A percentile compares a stretch with the other conserved stretches of the same genome.
Evolutionary conservation across 1,140 invertebrate species (phyloP).

Genomic region (Caerostris darwini): DNA sequence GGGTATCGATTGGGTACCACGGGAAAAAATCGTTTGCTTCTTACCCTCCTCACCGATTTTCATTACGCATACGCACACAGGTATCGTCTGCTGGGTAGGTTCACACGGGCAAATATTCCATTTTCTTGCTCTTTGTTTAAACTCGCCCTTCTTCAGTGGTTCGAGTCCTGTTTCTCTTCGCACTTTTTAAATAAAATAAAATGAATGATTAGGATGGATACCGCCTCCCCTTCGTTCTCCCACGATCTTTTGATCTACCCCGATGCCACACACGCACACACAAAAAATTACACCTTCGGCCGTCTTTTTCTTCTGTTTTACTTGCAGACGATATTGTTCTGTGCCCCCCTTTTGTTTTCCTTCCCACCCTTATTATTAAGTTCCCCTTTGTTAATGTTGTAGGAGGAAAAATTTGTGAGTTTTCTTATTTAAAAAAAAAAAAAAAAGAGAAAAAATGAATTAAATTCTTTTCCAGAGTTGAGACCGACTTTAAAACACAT

Average conservation of each 20-base stretch:
- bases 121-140: not conserved
- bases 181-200: slow-evolving; percentile 26
- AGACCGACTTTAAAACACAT: too few relatives aligned
- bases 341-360: too few relatives aligned
- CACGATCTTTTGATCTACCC: slow-evolving; percentile 44
- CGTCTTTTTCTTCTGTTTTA: not conserved
- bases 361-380: too few relatives aligned
- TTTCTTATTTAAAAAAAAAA: too few relatives aligned
- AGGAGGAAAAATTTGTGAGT: too few relatives aligned
- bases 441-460: too few relatives aligned
- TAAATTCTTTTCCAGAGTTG: too few relatives aligned
- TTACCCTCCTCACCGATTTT: not conserved
- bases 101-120: not conserved
- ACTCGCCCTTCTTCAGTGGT: not conserved
- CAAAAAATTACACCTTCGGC: not conserved
- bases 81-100: slow-evolving; percentile 1
- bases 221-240: not conserved
- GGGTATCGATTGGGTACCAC: slow-evolving; percentile 14
- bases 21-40: slow-evolving; percentile 19
- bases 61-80: slow-evolving; percentile 16
- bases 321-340: not conserved
- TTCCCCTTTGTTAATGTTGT: too few relatives aligned
- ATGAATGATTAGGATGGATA: slow-evolving; percentile 52
- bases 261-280: not conserved
- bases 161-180: not conserved